Evolutionary conservation across 2,797 vertebrate species (phyloP), one percentile per base, ranked within the genome.

Genomic region (Cynopterus sphinx): DNA sequence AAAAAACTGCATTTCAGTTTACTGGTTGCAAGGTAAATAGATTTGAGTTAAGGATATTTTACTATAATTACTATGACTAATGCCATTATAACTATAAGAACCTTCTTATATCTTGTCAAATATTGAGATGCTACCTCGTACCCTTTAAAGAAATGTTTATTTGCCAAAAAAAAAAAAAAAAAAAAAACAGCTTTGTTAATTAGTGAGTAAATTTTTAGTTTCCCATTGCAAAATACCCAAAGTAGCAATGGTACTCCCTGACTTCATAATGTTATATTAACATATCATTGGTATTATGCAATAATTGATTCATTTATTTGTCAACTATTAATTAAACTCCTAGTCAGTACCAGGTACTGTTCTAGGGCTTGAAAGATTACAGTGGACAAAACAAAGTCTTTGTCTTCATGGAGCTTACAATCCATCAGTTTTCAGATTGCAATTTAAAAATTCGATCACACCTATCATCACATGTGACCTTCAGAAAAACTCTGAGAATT

Each of bases 211-310:
- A 87, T 84, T 84, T 77, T 83, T 2, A 74, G 55, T 65, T 24
- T 49, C 10, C 9, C 57, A 28, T 63, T 61, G 16, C 28, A 75
- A 83, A 46, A 83, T 57, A 46, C 10, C 3, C 31, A 46, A 90
- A 70, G 17, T 53, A 43, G 36, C 46, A 15, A 86, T 8, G 17
- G 68, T 17, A 55, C 16, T 68, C 16, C 6, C 49, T 74, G 51
- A 19, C 81, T 95, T 87, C 87, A 3, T 88, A 70, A 39, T 94
- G 24, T 71, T 85, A 39, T 67, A 82, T 70, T 77, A 87, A 79
- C 5, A 73, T 90, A 31, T 57, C 57, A 53, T 22, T 53, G 21
- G 24, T 36, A 33, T 67, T 67, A 17, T 51, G 21, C 4, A 87
- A 78, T 71, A 73, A 87, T 12, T 43, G 26, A 61, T 55, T 81